These are phyloP conservation scores for Jacana jacana DNA, from an alignment of 2,113 vertebrate species.

Conservation along the genomic window DNA sequence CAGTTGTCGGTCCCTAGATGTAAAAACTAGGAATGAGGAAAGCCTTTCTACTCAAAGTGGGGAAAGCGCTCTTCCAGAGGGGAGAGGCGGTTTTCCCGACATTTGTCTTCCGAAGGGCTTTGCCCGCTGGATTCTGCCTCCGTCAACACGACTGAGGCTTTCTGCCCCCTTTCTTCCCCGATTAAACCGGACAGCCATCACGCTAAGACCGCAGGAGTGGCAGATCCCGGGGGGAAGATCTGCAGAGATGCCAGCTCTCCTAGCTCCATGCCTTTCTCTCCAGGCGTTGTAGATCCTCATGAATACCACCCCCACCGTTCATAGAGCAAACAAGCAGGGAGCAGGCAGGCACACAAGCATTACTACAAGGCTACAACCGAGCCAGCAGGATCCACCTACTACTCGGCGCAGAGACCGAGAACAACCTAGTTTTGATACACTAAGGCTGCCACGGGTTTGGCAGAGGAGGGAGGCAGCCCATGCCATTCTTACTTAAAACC, in stretches of 20 bases:
- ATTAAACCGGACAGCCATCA: background rate
- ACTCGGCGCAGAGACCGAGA: background rate
- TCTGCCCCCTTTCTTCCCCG: background rate
- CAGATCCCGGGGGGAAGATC: background rate
- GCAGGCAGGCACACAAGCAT: background rate
- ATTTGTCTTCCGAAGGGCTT: background rate
- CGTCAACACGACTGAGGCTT: background rate
- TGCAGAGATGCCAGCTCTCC: background rate
- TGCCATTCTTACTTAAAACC: background rate
- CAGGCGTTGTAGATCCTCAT: background rate
- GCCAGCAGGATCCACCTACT: slow-evolving; percentile 4
- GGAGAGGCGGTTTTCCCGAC: background rate
- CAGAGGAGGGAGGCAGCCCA: background rate
- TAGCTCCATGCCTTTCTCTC: background rate
- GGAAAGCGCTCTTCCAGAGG: background rate
- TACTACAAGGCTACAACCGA: slow-evolving; percentile 35
- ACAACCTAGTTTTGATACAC: background rate
- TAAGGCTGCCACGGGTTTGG: background rate
- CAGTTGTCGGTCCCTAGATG: background rate
- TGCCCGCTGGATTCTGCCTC: background rate
- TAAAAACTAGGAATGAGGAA: background rate
- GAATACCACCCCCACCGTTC: background rate
- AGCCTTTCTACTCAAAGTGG: background rate
- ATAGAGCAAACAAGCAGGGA: background rate
- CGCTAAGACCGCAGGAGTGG: background rate